Percentiles rank a stretch among this genome's conserved stretches.
phyloP scores from a whole-genome alignment of 2,888 invertebrate species.

The Clunio marinus region DNA sequence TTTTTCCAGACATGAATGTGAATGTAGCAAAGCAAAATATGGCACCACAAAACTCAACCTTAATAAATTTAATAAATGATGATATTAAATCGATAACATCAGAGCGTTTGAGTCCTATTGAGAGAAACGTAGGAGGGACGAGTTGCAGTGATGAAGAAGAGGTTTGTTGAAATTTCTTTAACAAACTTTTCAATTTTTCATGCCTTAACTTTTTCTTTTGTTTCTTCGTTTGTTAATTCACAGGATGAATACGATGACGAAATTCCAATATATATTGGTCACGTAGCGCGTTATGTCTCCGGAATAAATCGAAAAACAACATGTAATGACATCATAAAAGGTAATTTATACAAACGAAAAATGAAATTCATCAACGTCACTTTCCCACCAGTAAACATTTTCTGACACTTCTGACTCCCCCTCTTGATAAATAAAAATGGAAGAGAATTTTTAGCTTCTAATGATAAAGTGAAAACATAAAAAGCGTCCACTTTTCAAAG shows the following conservation, averaged over 20 bases:
- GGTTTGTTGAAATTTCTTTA: background rate
- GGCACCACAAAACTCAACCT: slow-evolving; percentile 50
- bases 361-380: slow-evolving; percentile 27
- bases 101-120: slow-evolving; percentile 47
- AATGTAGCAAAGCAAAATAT: slow-evolving; percentile 42
- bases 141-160: slow-evolving; percentile 23
- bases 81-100: slow-evolving; percentile 42
- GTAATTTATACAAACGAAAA: slow-evolving; percentile 26
- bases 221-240: background rate
- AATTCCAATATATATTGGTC: slow-evolving; percentile 49
- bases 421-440: background rate
- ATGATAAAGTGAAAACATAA: background rate
- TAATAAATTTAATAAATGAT: slow-evolving; percentile 46
- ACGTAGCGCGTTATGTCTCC: slow-evolving; percentile 48
- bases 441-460: too few species aligned
- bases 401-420: background rate
- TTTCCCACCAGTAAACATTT: background rate
- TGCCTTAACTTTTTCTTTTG: background rate
- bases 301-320: slow-evolving; percentile 49
- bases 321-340: slow-evolving; percentile 50
- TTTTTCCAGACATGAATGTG: slow-evolving; percentile 34
- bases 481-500: background rate
- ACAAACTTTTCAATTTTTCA: too few species aligned
- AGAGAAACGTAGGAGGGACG: slow-evolving; percentile 42
- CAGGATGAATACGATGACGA: slow-evolving; percentile 45